These are phyloP conservation scores for Diplazon laetatorius DNA, from an alignment of 2,888 invertebrate genomes.

Conservation along the genomic window DNA sequence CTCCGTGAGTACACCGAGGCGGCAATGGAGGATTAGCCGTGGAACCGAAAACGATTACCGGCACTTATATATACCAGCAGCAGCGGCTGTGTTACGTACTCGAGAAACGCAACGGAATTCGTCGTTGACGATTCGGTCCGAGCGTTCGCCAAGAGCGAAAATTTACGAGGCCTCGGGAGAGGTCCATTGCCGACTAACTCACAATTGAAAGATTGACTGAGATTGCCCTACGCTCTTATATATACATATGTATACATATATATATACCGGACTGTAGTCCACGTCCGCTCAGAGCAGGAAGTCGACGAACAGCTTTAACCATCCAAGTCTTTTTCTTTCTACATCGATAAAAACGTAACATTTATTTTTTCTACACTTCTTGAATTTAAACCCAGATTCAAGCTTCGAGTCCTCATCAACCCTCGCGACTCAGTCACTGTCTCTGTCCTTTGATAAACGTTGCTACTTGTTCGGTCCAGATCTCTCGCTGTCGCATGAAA, in stretches of 20 bases:
- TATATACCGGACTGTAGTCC: no score
- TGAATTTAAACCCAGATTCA: no score
- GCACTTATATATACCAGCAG: no score
- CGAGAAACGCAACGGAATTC: slow-evolving; percentile 32
- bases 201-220: slow-evolving; percentile 59
- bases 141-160: slow-evolving; percentile 11
- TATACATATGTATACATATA: no score
- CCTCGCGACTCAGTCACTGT: neutral
- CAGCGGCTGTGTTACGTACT: no score
- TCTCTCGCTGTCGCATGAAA: slow-evolving; percentile 3
- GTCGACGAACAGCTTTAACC: slow-evolving; percentile 1
- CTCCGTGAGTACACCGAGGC: no score
- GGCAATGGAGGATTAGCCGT: slow-evolving; percentile 30
- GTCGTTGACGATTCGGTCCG: slow-evolving; percentile 19
- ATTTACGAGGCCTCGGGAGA: slow-evolving; percentile 43
- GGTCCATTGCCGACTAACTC: slow-evolving; percentile 46
- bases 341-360: no score
- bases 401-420: neutral
- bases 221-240: slow-evolving; percentile 46
- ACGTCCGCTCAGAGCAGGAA: neutral
- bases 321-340: no score
- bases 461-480: slow-evolving; percentile 3
- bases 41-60: slow-evolving; percentile 44
- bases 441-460: neutral
- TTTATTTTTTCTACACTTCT: no score